A percentile compares a stretch with the other conserved stretches of the same genome.
Evolutionary conservation across 2,797 vertebrate genomes (phyloP).

Genomic region (Cheirogaleus major): DNA sequence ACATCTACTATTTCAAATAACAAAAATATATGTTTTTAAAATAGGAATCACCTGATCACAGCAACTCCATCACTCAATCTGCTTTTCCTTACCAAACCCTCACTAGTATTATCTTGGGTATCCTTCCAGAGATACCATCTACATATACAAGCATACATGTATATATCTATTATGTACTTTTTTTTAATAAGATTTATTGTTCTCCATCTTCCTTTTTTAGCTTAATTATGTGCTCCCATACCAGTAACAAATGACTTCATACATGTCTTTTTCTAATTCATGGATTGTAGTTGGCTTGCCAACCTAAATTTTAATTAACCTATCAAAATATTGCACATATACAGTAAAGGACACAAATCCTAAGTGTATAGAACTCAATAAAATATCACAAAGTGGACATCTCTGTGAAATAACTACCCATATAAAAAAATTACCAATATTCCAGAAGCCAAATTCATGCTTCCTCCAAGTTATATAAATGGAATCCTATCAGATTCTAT

Average conservation of each 20-base stretch:
- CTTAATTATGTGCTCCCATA: not conserved
- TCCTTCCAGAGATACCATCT: not conserved
- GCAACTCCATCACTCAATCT: not conserved
- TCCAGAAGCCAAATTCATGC: not conserved
- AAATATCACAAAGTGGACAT: not conserved
- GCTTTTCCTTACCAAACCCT: not conserved
- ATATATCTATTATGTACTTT: not conserved
- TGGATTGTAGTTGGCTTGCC: not conserved
- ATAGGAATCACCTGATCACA: not conserved
- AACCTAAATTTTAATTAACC: conserved; percentile 20
- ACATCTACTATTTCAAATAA: not conserved
- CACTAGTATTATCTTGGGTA: not conserved
- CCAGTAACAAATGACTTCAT: not conserved
- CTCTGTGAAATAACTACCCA: not conserved
- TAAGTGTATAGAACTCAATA: not conserved
- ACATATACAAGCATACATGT: not conserved
- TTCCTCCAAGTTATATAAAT: not conserved
- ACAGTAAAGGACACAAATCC: not conserved
- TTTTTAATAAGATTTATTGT: not conserved
- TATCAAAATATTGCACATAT: not conserved
- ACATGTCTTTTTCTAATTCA: not conserved
- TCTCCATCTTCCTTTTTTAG: not conserved
- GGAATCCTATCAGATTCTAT: not conserved
- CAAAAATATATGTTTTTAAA: not conserved
- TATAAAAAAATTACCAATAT: not conserved